Base-by-base conservation (phyloP, 2,797 vertebrate genomes). In the Sebastes itinus region DNA sequence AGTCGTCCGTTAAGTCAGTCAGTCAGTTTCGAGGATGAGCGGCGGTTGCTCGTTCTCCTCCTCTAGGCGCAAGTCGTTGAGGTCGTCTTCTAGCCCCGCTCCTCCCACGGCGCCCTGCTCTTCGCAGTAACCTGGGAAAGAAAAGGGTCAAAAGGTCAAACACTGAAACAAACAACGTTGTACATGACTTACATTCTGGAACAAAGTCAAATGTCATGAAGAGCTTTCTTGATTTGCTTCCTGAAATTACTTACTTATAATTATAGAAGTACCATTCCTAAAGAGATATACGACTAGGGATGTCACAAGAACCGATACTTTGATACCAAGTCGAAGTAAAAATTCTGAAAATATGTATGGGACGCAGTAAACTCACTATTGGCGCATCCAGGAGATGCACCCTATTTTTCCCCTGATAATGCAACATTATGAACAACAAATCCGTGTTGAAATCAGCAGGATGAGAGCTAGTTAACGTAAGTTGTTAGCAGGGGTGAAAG, bases 41-140 rank as follows among this genome's bases (percentile, higher is more conserved):
- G 98, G 99, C 28, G 99, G 98, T 71, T 99, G 98, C 91, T 99
- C 98, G 10, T 97, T 97, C 92, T 99, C 98, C 30, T 99, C 98
- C 0, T 99, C 99, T 74, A 99, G 76, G 69, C 96, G 96, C 62
- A 99, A 90, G 5, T 97, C 93, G 56, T 72, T 96, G 81, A 98
- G 93, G 91, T 99, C 98, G 1, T 99, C 98, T 52, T 99, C 99
- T 62, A 98, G 91, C 22, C 96, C 96, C 2, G 95, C 86, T 13
- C 99, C 98, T 8, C 99, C 98, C 6, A 97, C 97, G 0, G 98
- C 99, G 0, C 99, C 98, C 90, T 97, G 95, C 81, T 99, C 98
- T 25, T 99, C 99, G 0, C 96, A 91, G 85, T 98, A 99, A 95
- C 97, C 98, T 99, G 87, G 38, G 78, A 58, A 42, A 78, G 60